Conservation (phyloP, 2,888 invertebrate genomes). For the Boloria euphrosyne region DNA sequence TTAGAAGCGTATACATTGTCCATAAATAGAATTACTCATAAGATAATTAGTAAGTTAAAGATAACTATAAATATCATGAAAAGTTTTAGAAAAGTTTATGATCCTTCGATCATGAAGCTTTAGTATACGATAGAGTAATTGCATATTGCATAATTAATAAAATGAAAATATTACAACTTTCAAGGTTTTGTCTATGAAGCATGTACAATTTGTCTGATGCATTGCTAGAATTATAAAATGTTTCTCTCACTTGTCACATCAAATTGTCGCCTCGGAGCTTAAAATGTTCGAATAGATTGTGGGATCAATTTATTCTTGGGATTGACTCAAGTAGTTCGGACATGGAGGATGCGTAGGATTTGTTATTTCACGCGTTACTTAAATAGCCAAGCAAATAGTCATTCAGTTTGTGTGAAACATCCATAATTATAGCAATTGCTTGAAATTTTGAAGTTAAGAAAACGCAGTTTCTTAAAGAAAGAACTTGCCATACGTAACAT, state of each 20-base stretch:
- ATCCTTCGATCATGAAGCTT: too few relatives aligned
- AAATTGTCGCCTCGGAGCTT: conserved; percentile 12
- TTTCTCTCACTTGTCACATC: conserved; percentile 1
- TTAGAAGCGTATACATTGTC: too few relatives aligned
- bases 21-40: too few relatives aligned
- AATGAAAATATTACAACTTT: too few relatives aligned
- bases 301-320: conserved; percentile 52
- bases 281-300: neutral
- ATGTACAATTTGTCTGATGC: neutral
- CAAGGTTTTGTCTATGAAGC: neutral
- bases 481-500: neutral
- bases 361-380: conserved; percentile 35
- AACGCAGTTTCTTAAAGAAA: neutral
- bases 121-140: too few relatives aligned
- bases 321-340: conserved; percentile 57
- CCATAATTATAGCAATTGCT: conserved; percentile 17
- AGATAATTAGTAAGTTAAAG: too few relatives aligned
- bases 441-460: conserved; percentile 1
- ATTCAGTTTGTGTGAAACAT: conserved; percentile 29
- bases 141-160: too few relatives aligned
- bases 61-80: too few relatives aligned
- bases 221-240: neutral
- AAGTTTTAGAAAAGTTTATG: too few relatives aligned
- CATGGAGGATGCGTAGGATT: conserved; percentile 55
- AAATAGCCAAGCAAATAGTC: conserved; percentile 33